Evolutionary conservation across 2,888 invertebrate genomes (phyloP).

Genomic region (Scrobipalpa atriplicella): DNA sequence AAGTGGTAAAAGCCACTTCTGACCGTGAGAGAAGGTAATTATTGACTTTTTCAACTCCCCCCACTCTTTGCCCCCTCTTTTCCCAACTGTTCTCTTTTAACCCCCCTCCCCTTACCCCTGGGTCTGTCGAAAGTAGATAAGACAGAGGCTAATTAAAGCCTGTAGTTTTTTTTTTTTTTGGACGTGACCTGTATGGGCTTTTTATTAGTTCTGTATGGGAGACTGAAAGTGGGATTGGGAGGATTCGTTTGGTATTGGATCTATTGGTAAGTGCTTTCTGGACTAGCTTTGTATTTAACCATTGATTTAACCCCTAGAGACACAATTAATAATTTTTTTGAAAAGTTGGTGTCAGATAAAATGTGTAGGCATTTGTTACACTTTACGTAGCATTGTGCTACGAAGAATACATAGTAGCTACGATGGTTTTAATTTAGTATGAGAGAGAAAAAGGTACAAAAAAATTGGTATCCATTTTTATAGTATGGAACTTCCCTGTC

Average conservation of each 20-base stretch:
- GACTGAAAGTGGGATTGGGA: neutral
- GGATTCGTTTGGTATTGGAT: neutral
- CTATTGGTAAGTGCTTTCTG: neutral
- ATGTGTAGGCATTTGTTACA: neutral
- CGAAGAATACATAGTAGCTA: no score
- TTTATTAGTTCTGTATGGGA: neutral
- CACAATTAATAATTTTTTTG: no score
- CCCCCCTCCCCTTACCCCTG: constrained; percentile 10
- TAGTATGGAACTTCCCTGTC: no score
- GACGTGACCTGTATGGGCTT: constrained; percentile 29
- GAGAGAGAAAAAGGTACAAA: no score
- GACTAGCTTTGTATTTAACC: no score
- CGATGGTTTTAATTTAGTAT: no score
- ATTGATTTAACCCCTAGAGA: no score
- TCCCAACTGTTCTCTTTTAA: neutral
- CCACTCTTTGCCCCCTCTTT: constrained; percentile 34
- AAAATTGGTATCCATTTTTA: no score
- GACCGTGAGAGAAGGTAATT: constrained; percentile 72
- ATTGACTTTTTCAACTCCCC: constrained; percentile 73
- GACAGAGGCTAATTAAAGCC: constrained; percentile 68
- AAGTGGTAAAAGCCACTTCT: constrained; percentile 61
- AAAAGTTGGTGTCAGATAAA: no score
- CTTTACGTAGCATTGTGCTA: no score
- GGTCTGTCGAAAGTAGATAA: constrained; percentile 72
- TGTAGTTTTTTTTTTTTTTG: constrained; percentile 30